Evolutionary conservation across 2,797 vertebrate genomes (phyloP).

Genomic region (Lagocephalus sceleratus): DNA sequence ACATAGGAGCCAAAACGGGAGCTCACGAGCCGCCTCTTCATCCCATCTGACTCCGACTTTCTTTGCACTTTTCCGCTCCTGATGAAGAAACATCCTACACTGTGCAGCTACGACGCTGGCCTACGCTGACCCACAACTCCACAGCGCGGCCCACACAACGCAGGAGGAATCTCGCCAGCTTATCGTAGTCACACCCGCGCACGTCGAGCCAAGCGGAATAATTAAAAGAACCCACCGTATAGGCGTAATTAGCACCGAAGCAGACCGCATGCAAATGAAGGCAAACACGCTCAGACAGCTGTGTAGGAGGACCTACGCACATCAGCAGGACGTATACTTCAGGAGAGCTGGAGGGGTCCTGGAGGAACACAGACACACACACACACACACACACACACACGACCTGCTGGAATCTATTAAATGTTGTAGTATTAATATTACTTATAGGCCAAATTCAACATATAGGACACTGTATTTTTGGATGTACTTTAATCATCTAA

Average conservation of each 20-base stretch:
- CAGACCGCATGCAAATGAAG: neutral
- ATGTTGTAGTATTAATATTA: no score
- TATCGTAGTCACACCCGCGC: conserved; percentile 10
- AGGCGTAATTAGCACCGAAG: conserved; percentile 6
- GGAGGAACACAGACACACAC: no score
- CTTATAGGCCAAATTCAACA: no score
- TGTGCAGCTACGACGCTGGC: conserved; percentile 42
- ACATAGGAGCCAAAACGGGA: conserved; percentile 32
- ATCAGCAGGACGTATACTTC: neutral
- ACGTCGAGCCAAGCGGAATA: neutral
- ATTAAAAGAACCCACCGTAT: conserved; percentile 1
- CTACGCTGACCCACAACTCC: conserved; percentile 44
- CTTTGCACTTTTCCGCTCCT: conserved; percentile 23
- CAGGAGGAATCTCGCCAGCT: conserved; percentile 19
- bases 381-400: no score
- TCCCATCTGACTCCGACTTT: conserved; percentile 43
- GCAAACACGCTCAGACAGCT: conserved; percentile 11
- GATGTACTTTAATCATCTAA: no score
- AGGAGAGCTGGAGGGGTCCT: no score
- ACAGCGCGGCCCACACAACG: conserved; percentile 47
- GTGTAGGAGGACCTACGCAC: conserved; percentile 1
- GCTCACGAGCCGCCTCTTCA: conserved; percentile 50
- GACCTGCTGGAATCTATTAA: no score
- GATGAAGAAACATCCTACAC: conserved; percentile 52
- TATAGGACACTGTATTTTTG: no score